Evolutionary conservation across 2,797 vertebrate genomes (phyloP), one percentile per base, ranked within the genome.

Genomic region (Simalia tracyae): DNA sequence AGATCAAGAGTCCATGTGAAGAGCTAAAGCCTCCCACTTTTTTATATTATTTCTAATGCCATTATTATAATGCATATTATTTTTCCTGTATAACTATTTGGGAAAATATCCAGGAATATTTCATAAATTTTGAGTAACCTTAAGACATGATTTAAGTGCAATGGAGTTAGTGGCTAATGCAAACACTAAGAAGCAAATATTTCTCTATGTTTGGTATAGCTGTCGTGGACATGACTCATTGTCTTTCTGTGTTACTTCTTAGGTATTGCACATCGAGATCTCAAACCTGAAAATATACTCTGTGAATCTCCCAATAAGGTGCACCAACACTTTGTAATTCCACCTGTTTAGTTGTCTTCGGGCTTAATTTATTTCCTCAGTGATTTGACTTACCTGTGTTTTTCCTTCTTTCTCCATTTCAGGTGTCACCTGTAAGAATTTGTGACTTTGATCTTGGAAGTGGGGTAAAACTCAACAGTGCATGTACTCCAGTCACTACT

Each of bases 401-500:
- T 76, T 94, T 93, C 89, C 26, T 84, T 31, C 10, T 36, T 15
- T 11, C 31, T 1, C 5, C 57, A 68, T 96, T 95, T 91, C 87
- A 99, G 99, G 98, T 99, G 89, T 99, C 98, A 1, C 99, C 98
- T 8, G 99, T 99, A 89, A 99, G 99, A 97, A 99, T 99, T 94
- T 99, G 99, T 97, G 99, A 99, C 97, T 99, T 99, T 97, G 99
- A 99, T 92, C 97, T 99, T 95, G 99, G 99, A 88, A 99, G 99
- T 94, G 99, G 99, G 42, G 98, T 99, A 89, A 99, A 99, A 97
- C 96, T 99, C 93, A 99, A 98, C 97, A 99, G 98, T 91, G 99
- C 99, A 0, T 99, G 98, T 89, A 99, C 98, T 1, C 99, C 99
- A 0, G 99, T 99, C 97, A 98, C 99, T 0, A 99, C 99, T n/a